Conservation (phyloP, 2,888 invertebrate genomes). For the Athalia rosae region DNA sequence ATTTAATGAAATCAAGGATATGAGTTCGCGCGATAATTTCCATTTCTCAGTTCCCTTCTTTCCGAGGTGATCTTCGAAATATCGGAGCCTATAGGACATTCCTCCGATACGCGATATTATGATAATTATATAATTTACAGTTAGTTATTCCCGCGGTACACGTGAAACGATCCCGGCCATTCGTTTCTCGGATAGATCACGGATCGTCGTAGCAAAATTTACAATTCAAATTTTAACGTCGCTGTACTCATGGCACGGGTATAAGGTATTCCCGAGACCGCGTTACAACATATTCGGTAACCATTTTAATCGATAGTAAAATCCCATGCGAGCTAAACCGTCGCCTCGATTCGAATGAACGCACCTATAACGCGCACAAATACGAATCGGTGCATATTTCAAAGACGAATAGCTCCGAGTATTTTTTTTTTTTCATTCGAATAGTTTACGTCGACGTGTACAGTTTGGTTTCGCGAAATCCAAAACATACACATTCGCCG, state of each 20-base stretch:
- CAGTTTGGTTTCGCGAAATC: slow-evolving; percentile 25
- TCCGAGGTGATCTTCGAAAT: neutral
- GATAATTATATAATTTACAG: slow-evolving; percentile 8
- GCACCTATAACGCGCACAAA: neutral
- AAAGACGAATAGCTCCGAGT: too few relatives aligned
- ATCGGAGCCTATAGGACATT: slow-evolving; percentile 26
- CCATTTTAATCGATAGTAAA: slow-evolving; percentile 18
- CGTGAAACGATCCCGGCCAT: neutral
- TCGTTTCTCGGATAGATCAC: slow-evolving; percentile 1
- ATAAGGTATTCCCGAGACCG: neutral
- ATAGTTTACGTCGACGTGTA: too few relatives aligned
- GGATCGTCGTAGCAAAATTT: slow-evolving; percentile 18
- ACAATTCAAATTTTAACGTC: slow-evolving; percentile 24
- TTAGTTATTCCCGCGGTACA: neutral
- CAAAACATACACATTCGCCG: neutral
- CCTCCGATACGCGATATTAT: slow-evolving; percentile 10
- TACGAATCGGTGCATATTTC: too few relatives aligned
- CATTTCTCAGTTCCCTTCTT: neutral
- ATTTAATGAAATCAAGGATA: neutral
- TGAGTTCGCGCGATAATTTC: neutral
- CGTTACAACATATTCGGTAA: slow-evolving; percentile 30
- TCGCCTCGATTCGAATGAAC: neutral
- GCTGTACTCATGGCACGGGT: slow-evolving; percentile 1
- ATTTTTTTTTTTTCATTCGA: too few relatives aligned
- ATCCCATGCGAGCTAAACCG: neutral